phyloP scores from a whole-genome alignment of 1,140 invertebrate genomes.

The Lethocerus indicus region DNA sequence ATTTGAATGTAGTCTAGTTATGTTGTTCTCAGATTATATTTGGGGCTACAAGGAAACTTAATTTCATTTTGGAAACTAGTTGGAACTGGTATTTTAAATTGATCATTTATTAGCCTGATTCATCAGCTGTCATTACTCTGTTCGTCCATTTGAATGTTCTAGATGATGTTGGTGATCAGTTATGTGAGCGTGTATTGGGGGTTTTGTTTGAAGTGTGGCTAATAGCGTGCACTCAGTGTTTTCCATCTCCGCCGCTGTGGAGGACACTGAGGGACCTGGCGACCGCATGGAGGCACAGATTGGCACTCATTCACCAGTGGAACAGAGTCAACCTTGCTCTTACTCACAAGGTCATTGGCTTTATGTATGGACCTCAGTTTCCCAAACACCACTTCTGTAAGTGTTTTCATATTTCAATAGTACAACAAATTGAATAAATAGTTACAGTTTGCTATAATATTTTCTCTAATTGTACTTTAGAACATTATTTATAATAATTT shows the following conservation, averaged over 20 bases:
- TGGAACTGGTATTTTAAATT: too few relatives aligned
- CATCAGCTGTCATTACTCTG: too few relatives aligned
- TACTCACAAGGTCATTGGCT: conserved; percentile 62
- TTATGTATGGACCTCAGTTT: conserved; percentile 80
- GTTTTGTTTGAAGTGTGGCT: conserved; percentile 93
- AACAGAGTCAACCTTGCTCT: conserved; percentile 80
- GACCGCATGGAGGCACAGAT: conserved; percentile 80
- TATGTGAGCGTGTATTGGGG: conserved; percentile 83
- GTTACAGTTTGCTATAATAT: too few relatives aligned
- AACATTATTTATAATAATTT: too few relatives aligned
- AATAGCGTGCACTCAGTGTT: conserved; percentile 68
- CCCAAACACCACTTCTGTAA: conserved; percentile 69
- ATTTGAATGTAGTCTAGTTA: not conserved
- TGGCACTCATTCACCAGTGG: conserved; percentile 88
- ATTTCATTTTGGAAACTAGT: too few relatives aligned
- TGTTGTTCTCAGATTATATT: not conserved
- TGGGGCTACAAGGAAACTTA: not conserved
- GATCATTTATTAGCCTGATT: too few relatives aligned
- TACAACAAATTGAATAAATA: too few relatives aligned
- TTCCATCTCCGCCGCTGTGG: conserved; percentile 88
- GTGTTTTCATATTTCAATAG: too few relatives aligned
- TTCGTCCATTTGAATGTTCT: conserved; percentile 12
- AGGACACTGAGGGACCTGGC: conserved; percentile 87
- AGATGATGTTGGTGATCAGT: conserved; percentile 86
- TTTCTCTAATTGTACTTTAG: too few relatives aligned